A percentile compares a stretch with the other conserved stretches of the same genome.
These are phyloP conservation scores for Ashinkailepas kermadecensis DNA, from an alignment of 2,888 invertebrate species.

Conservation along the genomic window DNA sequence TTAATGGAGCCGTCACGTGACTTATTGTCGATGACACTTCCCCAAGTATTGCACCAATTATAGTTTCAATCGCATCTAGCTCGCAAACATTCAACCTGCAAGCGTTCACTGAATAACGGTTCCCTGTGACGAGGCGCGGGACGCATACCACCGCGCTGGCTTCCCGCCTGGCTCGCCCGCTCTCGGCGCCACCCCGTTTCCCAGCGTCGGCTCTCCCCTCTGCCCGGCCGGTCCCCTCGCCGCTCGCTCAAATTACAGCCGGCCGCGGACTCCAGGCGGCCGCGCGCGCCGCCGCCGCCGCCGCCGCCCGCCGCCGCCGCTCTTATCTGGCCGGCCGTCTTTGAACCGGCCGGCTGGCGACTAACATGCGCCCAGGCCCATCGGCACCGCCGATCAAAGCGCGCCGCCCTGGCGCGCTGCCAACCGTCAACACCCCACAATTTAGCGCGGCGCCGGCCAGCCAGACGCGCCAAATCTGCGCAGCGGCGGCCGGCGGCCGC, in stretches of 20 bases:
- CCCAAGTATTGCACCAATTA: too few species aligned
- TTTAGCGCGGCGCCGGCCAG: slow-evolving; percentile 13
- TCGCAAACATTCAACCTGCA: too few species aligned
- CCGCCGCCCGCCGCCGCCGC: background rate
- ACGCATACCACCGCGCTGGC: background rate
- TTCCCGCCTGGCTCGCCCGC: background rate
- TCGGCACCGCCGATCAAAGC: slow-evolving; percentile 9
- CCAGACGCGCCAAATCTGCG: background rate
- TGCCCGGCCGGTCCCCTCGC: background rate
- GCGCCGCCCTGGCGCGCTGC: slow-evolving; percentile 3
- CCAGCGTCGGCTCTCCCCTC: background rate
- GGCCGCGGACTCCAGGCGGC: background rate
- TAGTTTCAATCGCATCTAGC: too few species aligned
- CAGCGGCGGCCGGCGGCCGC: background rate
- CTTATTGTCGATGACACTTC: too few species aligned
- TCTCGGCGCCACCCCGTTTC: background rate
- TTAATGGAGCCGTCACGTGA: too few species aligned
- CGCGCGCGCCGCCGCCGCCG: background rate
- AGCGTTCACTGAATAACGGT: too few species aligned
- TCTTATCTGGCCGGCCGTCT: slow-evolving; percentile 5
- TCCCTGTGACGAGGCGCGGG: too few species aligned
- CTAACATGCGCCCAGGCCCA: slow-evolving; percentile 18
- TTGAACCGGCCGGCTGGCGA: slow-evolving; percentile 4
- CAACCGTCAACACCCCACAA: slow-evolving; percentile 4
- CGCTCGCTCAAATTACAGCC: background rate